These are phyloP conservation scores for Nycticorax nycticorax DNA, from an alignment of 2,113 vertebrate species.

Conservation along the genomic window DNA sequence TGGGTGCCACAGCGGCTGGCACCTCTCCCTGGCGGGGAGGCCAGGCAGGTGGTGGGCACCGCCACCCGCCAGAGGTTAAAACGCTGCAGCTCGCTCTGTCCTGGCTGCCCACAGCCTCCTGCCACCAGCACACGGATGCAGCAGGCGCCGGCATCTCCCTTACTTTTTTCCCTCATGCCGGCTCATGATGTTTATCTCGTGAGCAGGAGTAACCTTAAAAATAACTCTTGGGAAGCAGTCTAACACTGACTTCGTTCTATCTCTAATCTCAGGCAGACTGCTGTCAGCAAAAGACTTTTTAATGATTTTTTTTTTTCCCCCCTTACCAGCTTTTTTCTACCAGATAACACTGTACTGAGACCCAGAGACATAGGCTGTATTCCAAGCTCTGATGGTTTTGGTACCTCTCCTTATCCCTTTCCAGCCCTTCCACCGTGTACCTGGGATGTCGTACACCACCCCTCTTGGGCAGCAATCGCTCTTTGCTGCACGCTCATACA, in stretches of 20 bases:
- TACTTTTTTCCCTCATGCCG: background rate
- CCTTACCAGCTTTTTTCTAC: background rate
- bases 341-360: background rate
- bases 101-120: fast-evolving
- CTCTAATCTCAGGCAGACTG: constrained; percentile 13
- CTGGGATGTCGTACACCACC: background rate
- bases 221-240: background rate
- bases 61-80: fast-evolving
- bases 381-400: background rate
- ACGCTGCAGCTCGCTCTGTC: background rate
- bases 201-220: background rate
- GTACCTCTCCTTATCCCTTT: background rate
- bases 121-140: fast-evolving
- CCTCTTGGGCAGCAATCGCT: background rate
- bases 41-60: background rate
- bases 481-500: background rate
- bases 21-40: fast-evolving
- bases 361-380: background rate
- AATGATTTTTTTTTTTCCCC: background rate
- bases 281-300: background rate
- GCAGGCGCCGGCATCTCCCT: fast-evolving
- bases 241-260: background rate
- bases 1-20: fast-evolving
- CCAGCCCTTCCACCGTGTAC: background rate
- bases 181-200: background rate